These are phyloP conservation scores for Epinephelus lanceolatus DNA, from an alignment of 2,113 vertebrate species.

Conservation along the genomic window DNA sequence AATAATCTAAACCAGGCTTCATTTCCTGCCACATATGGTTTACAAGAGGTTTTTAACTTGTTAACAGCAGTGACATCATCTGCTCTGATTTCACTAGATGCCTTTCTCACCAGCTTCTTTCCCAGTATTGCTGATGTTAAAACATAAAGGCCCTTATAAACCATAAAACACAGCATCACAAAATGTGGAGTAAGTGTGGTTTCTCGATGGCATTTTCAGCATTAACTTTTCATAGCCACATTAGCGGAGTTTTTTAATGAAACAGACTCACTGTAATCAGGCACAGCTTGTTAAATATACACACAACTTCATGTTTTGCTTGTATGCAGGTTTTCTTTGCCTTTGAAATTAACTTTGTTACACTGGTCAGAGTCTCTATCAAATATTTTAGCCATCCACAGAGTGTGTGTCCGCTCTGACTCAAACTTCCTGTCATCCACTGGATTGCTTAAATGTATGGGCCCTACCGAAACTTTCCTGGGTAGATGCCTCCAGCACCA, in stretches of 20 bases:
- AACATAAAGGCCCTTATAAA: neutral
- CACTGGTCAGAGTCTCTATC: neutral
- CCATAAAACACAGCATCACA: neutral
- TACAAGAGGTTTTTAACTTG: too few species aligned
- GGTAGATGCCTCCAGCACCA: too few species aligned
- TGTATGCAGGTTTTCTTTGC: neutral
- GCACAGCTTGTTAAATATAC: neutral
- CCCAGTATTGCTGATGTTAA: neutral
- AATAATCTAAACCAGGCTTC: neutral
- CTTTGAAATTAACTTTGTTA: neutral
- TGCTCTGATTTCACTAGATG: too few species aligned
- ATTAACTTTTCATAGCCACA: neutral
- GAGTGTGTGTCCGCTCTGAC: neutral
- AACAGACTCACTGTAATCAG: neutral
- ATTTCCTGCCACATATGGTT: too few species aligned
- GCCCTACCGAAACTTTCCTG: neutral
- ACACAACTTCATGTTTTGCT: neutral
- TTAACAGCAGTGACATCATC: too few species aligned
- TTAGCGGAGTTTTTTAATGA: neutral
- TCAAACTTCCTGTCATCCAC: neutral
- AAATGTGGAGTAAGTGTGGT: neutral
- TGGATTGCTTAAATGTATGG: neutral
- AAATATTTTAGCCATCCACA: neutral
- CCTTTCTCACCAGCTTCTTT: neutral
- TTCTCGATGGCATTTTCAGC: neutral